Conservation (phyloP, 1,140 invertebrate species). For the Drosophila nasuta region DNA sequence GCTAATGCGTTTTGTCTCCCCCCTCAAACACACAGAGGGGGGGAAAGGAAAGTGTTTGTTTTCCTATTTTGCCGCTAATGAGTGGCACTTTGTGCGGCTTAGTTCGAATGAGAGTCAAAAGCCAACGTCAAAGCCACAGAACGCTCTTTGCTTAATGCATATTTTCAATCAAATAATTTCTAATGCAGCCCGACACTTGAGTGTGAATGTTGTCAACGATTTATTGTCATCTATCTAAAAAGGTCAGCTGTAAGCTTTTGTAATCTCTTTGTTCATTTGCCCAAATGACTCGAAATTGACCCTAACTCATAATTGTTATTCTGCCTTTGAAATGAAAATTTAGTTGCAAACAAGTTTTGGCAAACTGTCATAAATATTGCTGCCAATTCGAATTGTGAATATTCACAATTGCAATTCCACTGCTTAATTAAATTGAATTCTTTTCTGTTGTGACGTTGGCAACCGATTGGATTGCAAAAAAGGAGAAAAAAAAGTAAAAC, state of each 20-base stretch:
- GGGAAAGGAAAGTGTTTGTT: constrained; percentile 24
- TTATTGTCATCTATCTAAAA: background rate
- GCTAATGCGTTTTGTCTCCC: constrained; percentile 58
- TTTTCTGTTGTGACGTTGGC: constrained; percentile 23
- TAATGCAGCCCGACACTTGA: background rate
- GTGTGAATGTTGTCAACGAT: background rate
- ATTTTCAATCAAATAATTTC: constrained; percentile 1
- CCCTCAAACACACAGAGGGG: no score
- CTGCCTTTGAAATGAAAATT: background rate
- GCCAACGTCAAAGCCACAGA: background rate
- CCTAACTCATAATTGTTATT: background rate
- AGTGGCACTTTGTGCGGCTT: constrained; percentile 57
- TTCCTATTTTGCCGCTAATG: constrained; percentile 58
- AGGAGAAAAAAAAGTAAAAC: constrained; percentile 23
- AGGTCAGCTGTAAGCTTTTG: background rate
- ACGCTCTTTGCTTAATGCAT: background rate
- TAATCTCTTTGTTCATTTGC: constrained; percentile 6
- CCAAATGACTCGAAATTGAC: background rate
- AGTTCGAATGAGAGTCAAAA: background rate
- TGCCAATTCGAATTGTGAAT: background rate
- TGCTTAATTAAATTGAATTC: constrained; percentile 24
- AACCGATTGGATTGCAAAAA: constrained; percentile 31
- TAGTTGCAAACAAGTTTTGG: background rate
- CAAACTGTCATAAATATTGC: background rate
- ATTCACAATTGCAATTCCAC: background rate